Conservation (phyloP, 2,888 invertebrate genomes). For the Tipula confusa region DNA sequence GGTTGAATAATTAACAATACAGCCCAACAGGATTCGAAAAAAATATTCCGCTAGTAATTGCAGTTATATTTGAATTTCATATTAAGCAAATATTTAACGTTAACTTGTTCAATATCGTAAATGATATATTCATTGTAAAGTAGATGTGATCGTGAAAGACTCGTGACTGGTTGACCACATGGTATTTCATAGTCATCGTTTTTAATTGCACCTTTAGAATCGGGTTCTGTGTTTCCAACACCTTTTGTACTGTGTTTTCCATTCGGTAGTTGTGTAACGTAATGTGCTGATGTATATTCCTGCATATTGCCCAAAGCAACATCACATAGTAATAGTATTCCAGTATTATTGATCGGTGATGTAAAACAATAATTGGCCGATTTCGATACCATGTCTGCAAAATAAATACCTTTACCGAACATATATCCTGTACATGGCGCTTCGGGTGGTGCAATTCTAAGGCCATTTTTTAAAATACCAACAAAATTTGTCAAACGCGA, state of each 20-base stretch:
- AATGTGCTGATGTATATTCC: slow-evolving; percentile 66
- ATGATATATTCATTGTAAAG: slow-evolving; percentile 97
- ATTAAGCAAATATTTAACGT: slow-evolving; percentile 29
- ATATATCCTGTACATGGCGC: slow-evolving; percentile 91
- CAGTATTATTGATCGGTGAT: slow-evolving; percentile 62
- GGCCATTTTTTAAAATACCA: slow-evolving; percentile 87
- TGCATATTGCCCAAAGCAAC: slow-evolving; percentile 92
- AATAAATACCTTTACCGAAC: slow-evolving; percentile 98
- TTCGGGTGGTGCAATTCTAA: slow-evolving; percentile 97
- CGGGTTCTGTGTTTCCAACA: slow-evolving; percentile 77
- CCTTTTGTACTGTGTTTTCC: slow-evolving; percentile 88
- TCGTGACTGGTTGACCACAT: slow-evolving; percentile 55
- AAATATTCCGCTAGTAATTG: no score
- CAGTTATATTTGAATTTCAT: not conserved
- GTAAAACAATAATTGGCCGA: slow-evolving; percentile 95
- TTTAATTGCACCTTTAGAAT: slow-evolving; percentile 58
- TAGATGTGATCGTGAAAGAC: slow-evolving; percentile 54
- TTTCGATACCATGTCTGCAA: slow-evolving; percentile 98
- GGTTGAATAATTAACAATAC: no score
- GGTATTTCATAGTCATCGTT: slow-evolving; percentile 70
- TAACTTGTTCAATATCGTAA: slow-evolving; percentile 61
- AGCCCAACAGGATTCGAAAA: no score
- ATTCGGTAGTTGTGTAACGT: slow-evolving; percentile 70
- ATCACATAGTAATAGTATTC: slow-evolving; percentile 86
- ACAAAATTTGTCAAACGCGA: slow-evolving; percentile 91